Percentiles rank a stretch among this genome's conserved stretches.
Evolutionary conservation across 2,888 invertebrate species (phyloP).

Genomic region (Aspidapion aeneum): DNA sequence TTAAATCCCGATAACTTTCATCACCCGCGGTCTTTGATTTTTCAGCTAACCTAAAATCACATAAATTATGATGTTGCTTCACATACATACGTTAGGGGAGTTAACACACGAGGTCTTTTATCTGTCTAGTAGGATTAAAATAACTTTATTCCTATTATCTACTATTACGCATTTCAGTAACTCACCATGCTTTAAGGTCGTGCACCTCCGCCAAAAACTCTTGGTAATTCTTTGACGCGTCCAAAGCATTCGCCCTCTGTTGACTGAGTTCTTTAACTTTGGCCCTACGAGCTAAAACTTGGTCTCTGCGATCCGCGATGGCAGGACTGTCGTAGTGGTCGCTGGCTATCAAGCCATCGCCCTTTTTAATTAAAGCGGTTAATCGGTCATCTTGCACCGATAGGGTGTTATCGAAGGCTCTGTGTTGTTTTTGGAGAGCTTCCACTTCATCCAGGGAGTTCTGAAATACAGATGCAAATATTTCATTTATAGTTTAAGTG

Average conservation of each 20-base stretch:
- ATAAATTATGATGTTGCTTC: no score
- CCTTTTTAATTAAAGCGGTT: slow-evolving; percentile 76
- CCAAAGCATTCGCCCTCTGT: slow-evolving; percentile 68
- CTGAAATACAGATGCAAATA: slow-evolving; percentile 53
- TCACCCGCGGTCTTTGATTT: slow-evolving; percentile 90
- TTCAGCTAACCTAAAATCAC: no score
- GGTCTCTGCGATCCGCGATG: slow-evolving; percentile 67
- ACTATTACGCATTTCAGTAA: no score
- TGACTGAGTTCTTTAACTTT: slow-evolving; percentile 72
- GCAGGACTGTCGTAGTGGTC: slow-evolving; percentile 78
- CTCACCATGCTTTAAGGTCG: slow-evolving; percentile 87
- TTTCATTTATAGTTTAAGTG: no score
- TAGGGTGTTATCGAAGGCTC: slow-evolving; percentile 89
- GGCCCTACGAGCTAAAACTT: slow-evolving; percentile 71
- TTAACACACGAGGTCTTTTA: no score
- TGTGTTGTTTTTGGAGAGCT: slow-evolving; percentile 87
- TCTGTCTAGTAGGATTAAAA: no score
- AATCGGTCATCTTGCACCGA: slow-evolving; percentile 91
- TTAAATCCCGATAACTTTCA: slow-evolving; percentile 87
- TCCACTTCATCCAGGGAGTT: slow-evolving; percentile 89
- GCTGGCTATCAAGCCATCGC: slow-evolving; percentile 73
- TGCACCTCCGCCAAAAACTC: slow-evolving; percentile 91
- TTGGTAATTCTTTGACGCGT: slow-evolving; percentile 86
- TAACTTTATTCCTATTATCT: no score
- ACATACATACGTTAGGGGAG: no score